A percentile compares a stretch with the other conserved stretches of the same genome.
Evolutionary conservation across 2,888 invertebrate genomes (phyloP).

Genomic region (Heliconius charithonia): DNA sequence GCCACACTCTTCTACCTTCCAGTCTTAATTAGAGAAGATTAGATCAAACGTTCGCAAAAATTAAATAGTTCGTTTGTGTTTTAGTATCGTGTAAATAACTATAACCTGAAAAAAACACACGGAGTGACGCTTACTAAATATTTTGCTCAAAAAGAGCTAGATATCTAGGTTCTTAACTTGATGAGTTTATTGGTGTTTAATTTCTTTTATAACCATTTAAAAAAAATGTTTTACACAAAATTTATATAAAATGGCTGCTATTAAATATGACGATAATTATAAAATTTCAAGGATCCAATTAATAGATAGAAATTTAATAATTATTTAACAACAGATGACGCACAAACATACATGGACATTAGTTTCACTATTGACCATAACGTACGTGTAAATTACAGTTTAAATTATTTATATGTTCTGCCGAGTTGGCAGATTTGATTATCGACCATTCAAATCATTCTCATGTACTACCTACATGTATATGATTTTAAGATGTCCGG

Average conservation of each 20-base stretch:
- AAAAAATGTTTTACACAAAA: no score
- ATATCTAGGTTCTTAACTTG: no score
- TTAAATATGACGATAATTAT: not conserved
- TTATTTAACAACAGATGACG: not conserved
- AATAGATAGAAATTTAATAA: not conserved
- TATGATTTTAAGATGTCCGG: not conserved
- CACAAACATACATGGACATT: not conserved
- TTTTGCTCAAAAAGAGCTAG: no score
- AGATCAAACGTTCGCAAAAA: no score
- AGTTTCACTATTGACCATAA: not conserved
- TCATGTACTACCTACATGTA: not conserved
- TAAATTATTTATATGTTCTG: not conserved
- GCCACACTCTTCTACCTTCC: no score
- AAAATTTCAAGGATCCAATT: not conserved
- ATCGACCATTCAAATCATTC: constrained; percentile 6
- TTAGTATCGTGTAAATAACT: no score
- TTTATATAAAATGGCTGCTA: not conserved
- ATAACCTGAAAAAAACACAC: no score
- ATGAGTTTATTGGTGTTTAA: no score
- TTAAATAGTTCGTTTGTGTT: no score
- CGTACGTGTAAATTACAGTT: constrained; percentile 9
- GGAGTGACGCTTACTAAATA: no score
- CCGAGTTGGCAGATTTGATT: not conserved
- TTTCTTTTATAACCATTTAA: no score
- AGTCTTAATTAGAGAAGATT: no score